Conservation (phyloP, 2,113 vertebrate genomes). For the Hassar affinis region DNA sequence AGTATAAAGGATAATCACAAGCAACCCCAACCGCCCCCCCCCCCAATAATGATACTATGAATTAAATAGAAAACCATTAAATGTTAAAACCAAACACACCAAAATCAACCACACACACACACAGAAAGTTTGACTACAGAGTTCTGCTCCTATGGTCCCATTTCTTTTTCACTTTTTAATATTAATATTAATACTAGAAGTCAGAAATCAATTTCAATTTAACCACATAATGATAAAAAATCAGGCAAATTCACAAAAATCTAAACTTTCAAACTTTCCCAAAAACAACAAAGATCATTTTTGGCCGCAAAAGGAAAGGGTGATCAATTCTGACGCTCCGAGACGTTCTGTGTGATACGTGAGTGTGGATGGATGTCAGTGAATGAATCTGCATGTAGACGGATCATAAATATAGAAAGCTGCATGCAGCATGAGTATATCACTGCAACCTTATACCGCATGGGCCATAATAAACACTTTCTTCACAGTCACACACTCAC, state of each 20-base stretch:
- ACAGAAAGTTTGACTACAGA: not conserved
- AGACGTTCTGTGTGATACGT: not conserved
- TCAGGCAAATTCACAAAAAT: not conserved
- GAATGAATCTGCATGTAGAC: not conserved
- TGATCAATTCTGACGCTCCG: not conserved
- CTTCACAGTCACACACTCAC: not conserved
- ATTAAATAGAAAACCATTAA: not conserved
- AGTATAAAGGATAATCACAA: not conserved
- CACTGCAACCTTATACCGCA: not conserved
- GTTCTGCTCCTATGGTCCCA: not conserved
- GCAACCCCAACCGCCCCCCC: no score
- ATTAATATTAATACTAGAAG: not conserved
- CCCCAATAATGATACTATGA: not conserved
- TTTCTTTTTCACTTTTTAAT: not conserved
- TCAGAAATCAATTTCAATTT: not conserved
- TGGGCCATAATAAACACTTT: not conserved
- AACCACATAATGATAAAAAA: not conserved
- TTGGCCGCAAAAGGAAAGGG: no score
- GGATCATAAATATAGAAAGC: not conserved
- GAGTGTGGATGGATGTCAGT: not conserved
- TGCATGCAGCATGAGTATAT: not conserved
- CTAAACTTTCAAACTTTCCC: not conserved
- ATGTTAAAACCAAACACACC: not conserved
- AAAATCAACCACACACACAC: not conserved
- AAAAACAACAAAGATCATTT: not conserved